Evolutionary conservation across 2,113 vertebrate species (phyloP).

Genomic region (Albula goreensis): DNA sequence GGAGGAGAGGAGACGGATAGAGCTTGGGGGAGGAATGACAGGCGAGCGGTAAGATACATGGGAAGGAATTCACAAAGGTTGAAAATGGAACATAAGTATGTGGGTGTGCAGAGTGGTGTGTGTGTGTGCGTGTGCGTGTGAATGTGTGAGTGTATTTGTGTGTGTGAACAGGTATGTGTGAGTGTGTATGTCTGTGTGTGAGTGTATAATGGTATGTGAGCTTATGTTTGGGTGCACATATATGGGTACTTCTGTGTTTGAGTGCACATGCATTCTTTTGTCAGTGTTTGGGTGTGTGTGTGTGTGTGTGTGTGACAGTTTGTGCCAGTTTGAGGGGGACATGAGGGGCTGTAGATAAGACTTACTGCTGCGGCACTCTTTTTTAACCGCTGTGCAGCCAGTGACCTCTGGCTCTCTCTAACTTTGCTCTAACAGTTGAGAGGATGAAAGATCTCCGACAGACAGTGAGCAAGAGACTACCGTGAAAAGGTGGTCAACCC

Average conservation of each 20-base stretch:
- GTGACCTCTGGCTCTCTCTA: conserved; percentile 56
- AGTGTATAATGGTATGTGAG: not conserved
- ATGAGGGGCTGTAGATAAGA: conserved; percentile 28
- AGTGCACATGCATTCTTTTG: conserved; percentile 24
- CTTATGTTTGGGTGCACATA: not conserved
- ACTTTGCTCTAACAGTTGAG: conserved; percentile 42
- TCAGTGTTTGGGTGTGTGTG: conserved; percentile 20
- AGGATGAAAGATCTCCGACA: conserved; percentile 47
- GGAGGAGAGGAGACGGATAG: conserved; percentile 51
- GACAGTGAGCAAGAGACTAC: conserved; percentile 43
- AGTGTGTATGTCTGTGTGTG: not conserved
- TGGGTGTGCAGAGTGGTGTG: conserved; percentile 24
- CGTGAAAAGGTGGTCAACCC: conserved; percentile 15
- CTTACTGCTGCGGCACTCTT: conserved; percentile 33
- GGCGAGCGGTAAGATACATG: conserved; percentile 56
- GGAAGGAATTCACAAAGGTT: conserved; percentile 65
- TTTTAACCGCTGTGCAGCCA: conserved; percentile 49
- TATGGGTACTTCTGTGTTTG: conserved; percentile 26
- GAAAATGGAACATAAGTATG: conserved; percentile 45
- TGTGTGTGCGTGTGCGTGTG: conserved; percentile 35
- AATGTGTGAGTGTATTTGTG: not conserved
- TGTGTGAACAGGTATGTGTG: not conserved
- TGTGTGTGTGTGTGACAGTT: conserved; percentile 24
- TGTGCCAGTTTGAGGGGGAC: conserved; percentile 6
- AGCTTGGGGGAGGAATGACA: conserved; percentile 54